Conservation (phyloP, 2,888 invertebrate genomes). For the Drosophila recens region DNA sequence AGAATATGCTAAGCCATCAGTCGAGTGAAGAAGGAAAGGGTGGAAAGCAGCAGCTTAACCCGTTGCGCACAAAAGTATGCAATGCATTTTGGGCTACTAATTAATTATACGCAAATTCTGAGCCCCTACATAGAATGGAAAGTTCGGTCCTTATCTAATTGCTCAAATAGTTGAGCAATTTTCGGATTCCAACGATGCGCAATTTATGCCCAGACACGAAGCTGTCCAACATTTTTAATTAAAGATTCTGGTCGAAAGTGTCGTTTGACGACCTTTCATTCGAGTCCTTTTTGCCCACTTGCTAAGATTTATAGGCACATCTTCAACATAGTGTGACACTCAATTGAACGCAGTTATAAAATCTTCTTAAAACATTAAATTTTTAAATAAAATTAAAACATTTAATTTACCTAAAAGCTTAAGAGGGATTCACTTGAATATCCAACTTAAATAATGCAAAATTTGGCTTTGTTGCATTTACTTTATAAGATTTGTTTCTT, state of each 20-base stretch:
- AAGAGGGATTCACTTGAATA: not conserved
- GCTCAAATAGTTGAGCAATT: conserved; percentile 69
- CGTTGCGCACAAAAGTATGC: conserved; percentile 50
- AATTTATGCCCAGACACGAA: conserved; percentile 74
- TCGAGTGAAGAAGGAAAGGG: not conserved
- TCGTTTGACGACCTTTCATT: conserved; percentile 16
- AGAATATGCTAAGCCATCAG: conserved; percentile 36
- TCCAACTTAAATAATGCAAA: not conserved
- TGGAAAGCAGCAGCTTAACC: conserved; percentile 18
- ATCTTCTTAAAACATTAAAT: not conserved
- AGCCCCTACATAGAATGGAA: conserved; percentile 1
- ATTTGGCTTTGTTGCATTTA: not conserved
- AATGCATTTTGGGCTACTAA: conserved; percentile 55
- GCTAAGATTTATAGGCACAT: not conserved
- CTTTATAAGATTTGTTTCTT: not conserved
- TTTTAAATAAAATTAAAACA: not conserved
- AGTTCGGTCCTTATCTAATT: conserved; percentile 52
- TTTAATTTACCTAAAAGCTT: not conserved
- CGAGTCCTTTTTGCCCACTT: not conserved
- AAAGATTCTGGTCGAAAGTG: conserved; percentile 43
- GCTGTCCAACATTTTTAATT: conserved; percentile 73
- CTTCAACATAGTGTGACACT: not conserved
- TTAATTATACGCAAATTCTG: conserved; percentile 51
- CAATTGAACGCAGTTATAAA: not conserved
- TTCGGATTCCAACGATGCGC: conserved; percentile 37